These are phyloP conservation scores for Paralvinella palmiformis DNA, from an alignment of 1,140 invertebrate genomes.

Conservation along the genomic window DNA sequence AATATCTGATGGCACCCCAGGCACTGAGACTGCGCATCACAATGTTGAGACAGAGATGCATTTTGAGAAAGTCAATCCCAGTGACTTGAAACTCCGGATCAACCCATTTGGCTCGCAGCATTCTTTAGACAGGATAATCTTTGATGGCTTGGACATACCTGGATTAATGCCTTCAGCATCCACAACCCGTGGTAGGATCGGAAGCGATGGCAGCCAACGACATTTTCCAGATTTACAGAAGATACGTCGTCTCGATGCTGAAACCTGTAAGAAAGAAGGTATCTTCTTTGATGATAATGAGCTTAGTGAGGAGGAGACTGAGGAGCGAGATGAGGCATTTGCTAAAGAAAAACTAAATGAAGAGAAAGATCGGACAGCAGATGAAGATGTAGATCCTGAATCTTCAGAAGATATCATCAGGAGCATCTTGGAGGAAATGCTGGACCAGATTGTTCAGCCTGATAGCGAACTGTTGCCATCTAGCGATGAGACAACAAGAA, in stretches of 20 bases:
- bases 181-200: too few relatives aligned
- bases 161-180: too few relatives aligned
- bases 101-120: conserved; percentile 47
- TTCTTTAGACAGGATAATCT: conserved; percentile 39
- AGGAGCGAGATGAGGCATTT: neutral
- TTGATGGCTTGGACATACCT: conserved; percentile 31
- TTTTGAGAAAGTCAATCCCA: conserved; percentile 39
- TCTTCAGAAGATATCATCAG: neutral
- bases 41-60: conserved; percentile 30
- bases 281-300: conserved; percentile 48
- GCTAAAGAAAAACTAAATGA: neutral
- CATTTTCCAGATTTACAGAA: conserved; percentile 23
- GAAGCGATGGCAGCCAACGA: conserved; percentile 19
- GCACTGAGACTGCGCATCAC: conserved; percentile 20
- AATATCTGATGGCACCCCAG: conserved; percentile 26
- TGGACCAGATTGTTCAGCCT: too few relatives aligned
- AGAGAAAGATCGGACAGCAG: neutral
- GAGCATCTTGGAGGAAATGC: neutral
- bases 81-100: conserved; percentile 38
- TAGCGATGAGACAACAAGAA: too few relatives aligned
- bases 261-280: conserved; percentile 46
- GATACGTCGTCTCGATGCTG: conserved; percentile 37
- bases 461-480: too few relatives aligned
- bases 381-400: neutral
- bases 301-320: neutral